phyloP scores from a whole-genome alignment of 92 coral and sea anemone genomes.

The Micromussa lordhowensis region DNA sequence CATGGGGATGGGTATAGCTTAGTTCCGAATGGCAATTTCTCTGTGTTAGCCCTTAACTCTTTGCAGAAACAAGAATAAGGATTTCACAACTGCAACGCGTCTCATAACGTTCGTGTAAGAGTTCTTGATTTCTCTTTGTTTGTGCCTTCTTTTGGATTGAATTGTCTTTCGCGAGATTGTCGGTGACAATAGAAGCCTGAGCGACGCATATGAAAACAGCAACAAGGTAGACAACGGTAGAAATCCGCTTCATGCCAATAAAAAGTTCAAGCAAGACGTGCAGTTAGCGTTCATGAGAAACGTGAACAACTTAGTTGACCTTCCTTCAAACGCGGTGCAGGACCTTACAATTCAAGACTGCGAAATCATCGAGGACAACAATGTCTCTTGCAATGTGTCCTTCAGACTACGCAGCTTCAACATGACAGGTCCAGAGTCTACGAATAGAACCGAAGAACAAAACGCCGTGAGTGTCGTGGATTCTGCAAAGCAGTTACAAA shows the following conservation, averaged over 20 bases:
- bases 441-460: conserved; percentile 39
- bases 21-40: conserved; percentile 51
- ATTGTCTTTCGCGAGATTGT: conserved; percentile 17
- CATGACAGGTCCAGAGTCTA: conserved; percentile 41
- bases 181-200: conserved; percentile 8
- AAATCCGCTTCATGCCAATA: neutral
- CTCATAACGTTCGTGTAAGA: conserved; percentile 59
- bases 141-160: conserved; percentile 52
- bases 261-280: conserved; percentile 9
- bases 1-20: conserved; percentile 19
- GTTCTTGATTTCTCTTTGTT: conserved; percentile 65
- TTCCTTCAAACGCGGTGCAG: conserved; percentile 48
- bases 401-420: conserved; percentile 60
- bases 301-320: conserved; percentile 37
- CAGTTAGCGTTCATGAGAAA: neutral
- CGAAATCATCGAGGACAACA: neutral
- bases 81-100: conserved; percentile 70
- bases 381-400: conserved; percentile 50
- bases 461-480: conserved; percentile 66
- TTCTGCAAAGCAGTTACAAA: conserved; percentile 52
- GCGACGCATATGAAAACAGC: neutral
- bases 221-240: neutral
- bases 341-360: conserved; percentile 27
- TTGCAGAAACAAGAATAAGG: conserved; percentile 55
- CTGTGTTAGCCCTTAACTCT: conserved; percentile 49